Conservation (phyloP, 2,113 vertebrate genomes). For the Lynx canadensis region DNA sequence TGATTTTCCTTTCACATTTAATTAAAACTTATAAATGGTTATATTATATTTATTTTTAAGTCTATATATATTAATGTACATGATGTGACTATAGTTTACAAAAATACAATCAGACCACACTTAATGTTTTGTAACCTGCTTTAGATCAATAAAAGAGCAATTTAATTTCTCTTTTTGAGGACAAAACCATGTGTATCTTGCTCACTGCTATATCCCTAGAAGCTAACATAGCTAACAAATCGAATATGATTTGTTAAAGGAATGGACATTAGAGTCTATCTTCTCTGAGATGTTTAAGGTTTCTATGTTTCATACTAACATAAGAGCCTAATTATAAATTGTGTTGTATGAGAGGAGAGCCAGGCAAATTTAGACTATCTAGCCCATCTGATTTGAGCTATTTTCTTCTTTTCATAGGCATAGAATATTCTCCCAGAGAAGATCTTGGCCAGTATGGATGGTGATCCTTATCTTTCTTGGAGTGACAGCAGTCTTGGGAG, state of each 20-base stretch:
- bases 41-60: not conserved
- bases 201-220: not conserved
- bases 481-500: not conserved
- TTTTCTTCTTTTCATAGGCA: not conserved
- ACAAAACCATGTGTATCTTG: not conserved
- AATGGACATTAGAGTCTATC: not conserved
- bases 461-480: slow-evolving; percentile 33
- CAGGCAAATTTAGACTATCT: not conserved
- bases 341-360: not conserved
- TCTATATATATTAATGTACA: not conserved
- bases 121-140: not conserved
- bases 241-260: not conserved
- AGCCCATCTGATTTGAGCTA: not conserved
- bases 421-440: not conserved
- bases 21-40: not conserved
- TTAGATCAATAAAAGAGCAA: not conserved
- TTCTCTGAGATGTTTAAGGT: not conserved
- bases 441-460: not conserved
- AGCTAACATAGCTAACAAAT: not conserved
- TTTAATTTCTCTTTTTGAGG: not conserved
- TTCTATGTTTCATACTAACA: not conserved
- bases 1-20: not conserved
- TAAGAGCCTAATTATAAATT: not conserved
- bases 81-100: not conserved
- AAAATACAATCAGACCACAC: not conserved